Percentiles rank a stretch among this genome's conserved stretches.
phyloP scores from a whole-genome alignment of 2,888 invertebrate species.

The Tipula lateralis region DNA sequence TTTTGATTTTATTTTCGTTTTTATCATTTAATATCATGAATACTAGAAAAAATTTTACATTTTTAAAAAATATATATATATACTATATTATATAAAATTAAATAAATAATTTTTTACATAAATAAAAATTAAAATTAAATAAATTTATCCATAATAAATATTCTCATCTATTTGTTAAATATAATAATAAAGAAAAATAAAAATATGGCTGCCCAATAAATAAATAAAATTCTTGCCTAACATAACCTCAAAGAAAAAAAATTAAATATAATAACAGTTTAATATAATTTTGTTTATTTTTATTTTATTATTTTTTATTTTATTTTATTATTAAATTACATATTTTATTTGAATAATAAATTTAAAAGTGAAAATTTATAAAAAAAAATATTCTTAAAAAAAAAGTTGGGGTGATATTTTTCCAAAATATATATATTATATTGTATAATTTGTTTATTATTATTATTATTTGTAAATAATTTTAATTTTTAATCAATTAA shows the following conservation, averaged over 20 bases:
- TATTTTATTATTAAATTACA: background rate
- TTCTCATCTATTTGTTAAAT: slow-evolving; percentile 24
- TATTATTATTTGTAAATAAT: slow-evolving; percentile 11
- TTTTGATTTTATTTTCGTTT: background rate
- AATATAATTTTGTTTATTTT: background rate
- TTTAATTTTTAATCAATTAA: background rate
- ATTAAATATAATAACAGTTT: background rate
- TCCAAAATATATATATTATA: background rate
- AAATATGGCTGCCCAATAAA: slow-evolving; percentile 24
- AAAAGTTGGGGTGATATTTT: slow-evolving; percentile 24
- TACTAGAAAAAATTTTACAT: background rate
- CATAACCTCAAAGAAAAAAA: background rate
- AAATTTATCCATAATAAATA: slow-evolving; percentile 7
- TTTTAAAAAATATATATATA: background rate
- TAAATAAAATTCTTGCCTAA: slow-evolving; percentile 20
- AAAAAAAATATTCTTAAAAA: background rate
- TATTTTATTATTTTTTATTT: slow-evolving; percentile 14
- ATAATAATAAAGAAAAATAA: background rate
- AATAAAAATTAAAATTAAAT: background rate
- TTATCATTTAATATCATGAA: background rate
- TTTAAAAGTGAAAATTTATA: background rate
- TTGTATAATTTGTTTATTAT: slow-evolving; percentile 11
- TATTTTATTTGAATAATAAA: background rate
- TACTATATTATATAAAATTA: background rate
- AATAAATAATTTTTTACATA: slow-evolving; percentile 13